Conservation (phyloP, 2,888 invertebrate species). For the Ochropleura leucogaster region DNA sequence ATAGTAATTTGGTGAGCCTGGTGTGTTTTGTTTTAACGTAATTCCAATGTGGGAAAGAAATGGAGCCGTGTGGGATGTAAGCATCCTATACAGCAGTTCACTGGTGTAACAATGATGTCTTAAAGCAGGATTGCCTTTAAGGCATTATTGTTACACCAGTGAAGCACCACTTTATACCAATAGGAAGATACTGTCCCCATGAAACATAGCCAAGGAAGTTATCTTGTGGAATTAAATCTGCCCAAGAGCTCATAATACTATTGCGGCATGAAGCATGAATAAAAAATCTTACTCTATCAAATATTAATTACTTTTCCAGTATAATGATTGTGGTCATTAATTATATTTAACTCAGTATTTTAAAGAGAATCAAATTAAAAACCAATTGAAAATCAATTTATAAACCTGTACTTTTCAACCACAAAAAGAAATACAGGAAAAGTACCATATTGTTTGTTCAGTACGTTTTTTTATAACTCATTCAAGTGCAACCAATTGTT, state of each 20-base stretch:
- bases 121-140: too few species aligned
- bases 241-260: neutral
- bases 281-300: neutral
- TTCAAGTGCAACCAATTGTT: conserved; percentile 42
- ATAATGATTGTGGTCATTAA: neutral
- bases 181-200: too few species aligned
- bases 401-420: neutral
- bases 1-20: neutral
- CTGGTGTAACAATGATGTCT: too few species aligned
- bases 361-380: conserved; percentile 5
- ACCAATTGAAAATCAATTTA: neutral
- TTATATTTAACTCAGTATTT: neutral
- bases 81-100: too few species aligned
- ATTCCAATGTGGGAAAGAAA: too few species aligned
- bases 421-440: conserved; percentile 19
- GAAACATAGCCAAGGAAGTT: neutral
- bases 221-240: neutral
- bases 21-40: too few species aligned
- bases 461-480: conserved; percentile 15
- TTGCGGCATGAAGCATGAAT: neutral
- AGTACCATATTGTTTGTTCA: neutral
- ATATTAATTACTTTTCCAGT: neutral
- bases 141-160: too few species aligned
- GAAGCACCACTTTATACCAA: too few species aligned
- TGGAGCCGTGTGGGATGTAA: too few species aligned